These are phyloP conservation scores for Molossus molossus DNA, from an alignment of 2,797 vertebrate genomes.

Conservation along the genomic window DNA sequence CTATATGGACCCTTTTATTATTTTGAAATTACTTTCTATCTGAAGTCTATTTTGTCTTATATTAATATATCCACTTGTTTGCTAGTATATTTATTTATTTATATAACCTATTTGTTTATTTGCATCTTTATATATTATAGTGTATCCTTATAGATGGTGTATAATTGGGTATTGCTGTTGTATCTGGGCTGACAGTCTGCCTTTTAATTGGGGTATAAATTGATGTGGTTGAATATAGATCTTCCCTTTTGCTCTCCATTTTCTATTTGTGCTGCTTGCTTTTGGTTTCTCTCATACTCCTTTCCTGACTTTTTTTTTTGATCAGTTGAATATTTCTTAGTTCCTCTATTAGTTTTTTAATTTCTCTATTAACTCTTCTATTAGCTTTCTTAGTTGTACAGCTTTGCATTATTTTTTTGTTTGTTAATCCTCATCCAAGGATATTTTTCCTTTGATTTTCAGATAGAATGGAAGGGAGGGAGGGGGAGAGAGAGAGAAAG, in stretches of 20 bases:
- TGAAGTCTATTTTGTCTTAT: not conserved
- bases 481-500: no score
- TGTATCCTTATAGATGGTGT: not conserved
- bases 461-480: no score
- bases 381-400: not conserved
- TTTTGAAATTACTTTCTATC: not conserved
- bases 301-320: not conserved
- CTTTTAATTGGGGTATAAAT: not conserved
- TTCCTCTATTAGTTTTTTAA: not conserved
- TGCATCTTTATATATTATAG: not conserved
- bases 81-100: not conserved
- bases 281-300: not conserved
- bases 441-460: no score
- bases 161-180: not conserved
- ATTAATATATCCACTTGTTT: not conserved
- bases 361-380: not conserved
- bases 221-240: not conserved
- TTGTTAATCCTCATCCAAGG: no score
- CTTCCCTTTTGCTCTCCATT: slow-evolving; percentile 8
- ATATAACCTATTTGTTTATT: not conserved
- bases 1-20: not conserved
- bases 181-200: not conserved
- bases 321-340: not conserved
- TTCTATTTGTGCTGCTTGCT: not conserved
- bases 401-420: not conserved